These are phyloP conservation scores for Lithosia quadra DNA, from an alignment of 2,888 invertebrate species.

Conservation along the genomic window DNA sequence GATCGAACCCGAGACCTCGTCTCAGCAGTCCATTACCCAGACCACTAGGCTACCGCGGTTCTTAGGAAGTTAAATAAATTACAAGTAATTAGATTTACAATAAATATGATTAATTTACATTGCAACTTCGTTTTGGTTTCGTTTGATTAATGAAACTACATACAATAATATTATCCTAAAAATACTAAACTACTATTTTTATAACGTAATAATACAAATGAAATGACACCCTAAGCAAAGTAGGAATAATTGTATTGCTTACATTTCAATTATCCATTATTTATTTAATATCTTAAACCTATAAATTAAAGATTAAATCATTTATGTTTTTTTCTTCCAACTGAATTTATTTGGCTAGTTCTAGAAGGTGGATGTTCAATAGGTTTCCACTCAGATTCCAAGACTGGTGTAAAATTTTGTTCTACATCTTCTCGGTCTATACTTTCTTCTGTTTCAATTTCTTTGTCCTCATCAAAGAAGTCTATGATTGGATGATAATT, in stretches of 20 bases:
- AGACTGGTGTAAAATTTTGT: conserved; percentile 61
- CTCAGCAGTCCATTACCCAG: too few relatives aligned
- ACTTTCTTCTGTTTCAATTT: conserved; percentile 66
- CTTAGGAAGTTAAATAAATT: conserved; percentile 56
- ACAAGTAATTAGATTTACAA: conserved; percentile 59
- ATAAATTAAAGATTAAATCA: conserved; percentile 20
- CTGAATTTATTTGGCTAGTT: conserved; percentile 56
- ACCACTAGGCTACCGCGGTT: too few relatives aligned
- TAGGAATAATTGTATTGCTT: conserved; percentile 32
- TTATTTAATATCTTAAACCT: conserved; percentile 17
- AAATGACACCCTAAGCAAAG: conserved; percentile 29
- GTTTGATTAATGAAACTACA: conserved; percentile 51
- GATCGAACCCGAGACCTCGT: too few relatives aligned
- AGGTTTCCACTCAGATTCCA: conserved; percentile 84
- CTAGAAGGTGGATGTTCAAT: conserved; percentile 72
- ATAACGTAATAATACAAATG: conserved; percentile 21
- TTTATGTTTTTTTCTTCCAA: conserved; percentile 51
- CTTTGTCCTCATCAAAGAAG: conserved; percentile 88
- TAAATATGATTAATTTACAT: conserved; percentile 62
- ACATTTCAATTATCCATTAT: conserved; percentile 25
- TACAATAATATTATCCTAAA: conserved; percentile 34
- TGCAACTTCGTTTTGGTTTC: conserved; percentile 78
- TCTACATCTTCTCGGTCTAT: conserved; percentile 78
- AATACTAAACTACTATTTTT: conserved; percentile 3
- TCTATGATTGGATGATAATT: conserved; percentile 95